Evolutionary conservation across 35 echinoderm and acorn worm species (phyloP), one percentile per base, ranked within the genome.

Genomic region (Lytechinus variegatus): DNA sequence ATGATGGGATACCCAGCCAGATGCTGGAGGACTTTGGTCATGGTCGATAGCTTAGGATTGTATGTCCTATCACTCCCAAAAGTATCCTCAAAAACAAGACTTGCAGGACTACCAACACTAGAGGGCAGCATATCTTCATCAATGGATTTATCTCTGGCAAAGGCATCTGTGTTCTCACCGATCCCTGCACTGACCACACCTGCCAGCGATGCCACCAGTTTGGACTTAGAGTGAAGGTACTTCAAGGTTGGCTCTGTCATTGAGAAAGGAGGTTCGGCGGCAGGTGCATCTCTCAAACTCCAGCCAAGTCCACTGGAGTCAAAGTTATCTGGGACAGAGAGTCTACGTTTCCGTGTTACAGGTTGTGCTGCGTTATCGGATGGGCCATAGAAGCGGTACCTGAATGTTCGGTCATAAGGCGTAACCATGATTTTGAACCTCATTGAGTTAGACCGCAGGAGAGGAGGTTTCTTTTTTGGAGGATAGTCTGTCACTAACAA

Each of bases 181-280:
- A 98, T 89, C 7, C 95, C 89, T 60, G 54, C 93, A 12, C 97
- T 98, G 90, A 95, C 89, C 28, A 97, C 95, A 21, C 97, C 96
- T 10, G 96, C 96, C 9, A 98, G 91, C 8, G 96, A 96, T 24
- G 97, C 97, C 10, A 98, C 97, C 24, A 98, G 56, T 54, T 97
- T 97, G 53, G 97, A 98, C 54, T 98, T 97, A 51, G 97, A 95
- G 54, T 98, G 97, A 8, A 98, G 94, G 94, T 98, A 98, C 9
- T 29, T 96, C 54, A 98, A 87, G 52, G 97, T 98, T 1, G 97
- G 96, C 92, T 98, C 96, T 8, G 97, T 98, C 97, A 98, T 98
- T 86, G 71, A 89, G 95, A 98, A 98, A 27, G 96, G 94, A 12
- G 96, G 96, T 89, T 52, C 54, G 27, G 94, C 28, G 0, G 61